Evolutionary conservation across 2,113 vertebrate genomes (phyloP), one percentile per base, ranked within the genome.

Genomic region (Ailurus styani): DNA sequence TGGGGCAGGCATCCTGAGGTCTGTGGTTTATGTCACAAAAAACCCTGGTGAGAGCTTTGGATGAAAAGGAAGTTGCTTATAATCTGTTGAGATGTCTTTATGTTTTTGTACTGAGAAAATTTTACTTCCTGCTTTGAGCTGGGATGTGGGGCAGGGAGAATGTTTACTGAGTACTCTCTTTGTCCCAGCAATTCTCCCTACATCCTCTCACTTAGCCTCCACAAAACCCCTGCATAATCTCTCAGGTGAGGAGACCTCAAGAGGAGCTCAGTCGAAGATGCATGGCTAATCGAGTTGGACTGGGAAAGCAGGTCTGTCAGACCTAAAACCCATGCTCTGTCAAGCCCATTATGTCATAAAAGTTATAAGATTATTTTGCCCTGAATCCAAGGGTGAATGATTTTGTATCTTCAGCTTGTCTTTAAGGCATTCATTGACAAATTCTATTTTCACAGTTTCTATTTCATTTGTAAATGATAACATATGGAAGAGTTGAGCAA

Each of bases 21-120:
- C 81, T 93, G 50, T 90, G n/a, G 42, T 75, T 95, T 87, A 34
- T 72, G 57, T 52, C 54, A 90, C 60, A 42, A 64, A 93, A 90
- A 72, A 54, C 54, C 72, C 21, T 42, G 64, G n/a, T 54, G 85
- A 90, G 77, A 95, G 8, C 75, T 94, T 40, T 82, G 27, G 8
- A 72, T 37, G 79, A 87, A 91, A 86, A 93, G 54, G 79, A 96
- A 62, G 47, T 96, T 73, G 64, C 27, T 70, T 88, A 34, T 82
- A 54, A 85, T 73, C 84, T 7, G n/a, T 87, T 72, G 40, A 9
- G 15, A 54, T 66, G 23, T 64, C 52, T 18, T 90, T 18, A 64
- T 72, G 25, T 81, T 94, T 55, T 86, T 92, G 13, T 21, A 91
- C 29, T 21, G 60, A 95, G 91, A 95, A 95, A 50, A 86, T 42